Evolutionary conservation across 2,888 invertebrate species (phyloP).

Genomic region (Oscheius sp.): DNA sequence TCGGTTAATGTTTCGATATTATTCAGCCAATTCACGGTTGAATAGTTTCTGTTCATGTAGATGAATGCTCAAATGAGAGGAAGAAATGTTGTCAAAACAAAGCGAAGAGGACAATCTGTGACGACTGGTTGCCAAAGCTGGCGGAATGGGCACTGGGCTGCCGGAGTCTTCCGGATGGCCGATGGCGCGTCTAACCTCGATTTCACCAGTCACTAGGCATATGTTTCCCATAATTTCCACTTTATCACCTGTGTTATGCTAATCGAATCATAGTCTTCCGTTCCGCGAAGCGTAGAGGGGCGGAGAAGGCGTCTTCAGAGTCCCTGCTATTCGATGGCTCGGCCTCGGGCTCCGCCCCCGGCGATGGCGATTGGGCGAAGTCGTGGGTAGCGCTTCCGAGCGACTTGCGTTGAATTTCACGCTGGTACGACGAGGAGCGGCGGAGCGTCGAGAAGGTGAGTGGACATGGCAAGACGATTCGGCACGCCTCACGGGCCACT

Average conservation of each 20-base stretch:
- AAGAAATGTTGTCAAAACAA: neutral
- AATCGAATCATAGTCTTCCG: constrained; percentile 38
- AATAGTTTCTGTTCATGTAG: too few species aligned
- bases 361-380: constrained; percentile 24
- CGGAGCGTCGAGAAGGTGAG: constrained; percentile 41
- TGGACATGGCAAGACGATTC: constrained; percentile 35
- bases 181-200: constrained; percentile 41
- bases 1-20: neutral
- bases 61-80: too few species aligned
- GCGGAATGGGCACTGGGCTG: constrained; percentile 31
- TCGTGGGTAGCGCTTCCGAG: constrained; percentile 31
- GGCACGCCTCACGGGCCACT: constrained; percentile 36
- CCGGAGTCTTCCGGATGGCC: constrained; percentile 41
- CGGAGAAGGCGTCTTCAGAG: constrained; percentile 23
- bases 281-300: constrained; percentile 27
- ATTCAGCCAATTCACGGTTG: too few species aligned
- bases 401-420: constrained; percentile 39
- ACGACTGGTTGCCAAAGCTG: constrained; percentile 27
- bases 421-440: constrained; percentile 36
- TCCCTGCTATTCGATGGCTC: constrained; percentile 31
- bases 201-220: constrained; percentile 41
- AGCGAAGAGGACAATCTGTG: neutral
- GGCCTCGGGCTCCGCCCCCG: constrained; percentile 35
- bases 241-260: constrained; percentile 39
- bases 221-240: constrained; percentile 40